Evolutionary conservation across 2,888 invertebrate species (phyloP).

Genomic region (Rhagonycha fulva): DNA sequence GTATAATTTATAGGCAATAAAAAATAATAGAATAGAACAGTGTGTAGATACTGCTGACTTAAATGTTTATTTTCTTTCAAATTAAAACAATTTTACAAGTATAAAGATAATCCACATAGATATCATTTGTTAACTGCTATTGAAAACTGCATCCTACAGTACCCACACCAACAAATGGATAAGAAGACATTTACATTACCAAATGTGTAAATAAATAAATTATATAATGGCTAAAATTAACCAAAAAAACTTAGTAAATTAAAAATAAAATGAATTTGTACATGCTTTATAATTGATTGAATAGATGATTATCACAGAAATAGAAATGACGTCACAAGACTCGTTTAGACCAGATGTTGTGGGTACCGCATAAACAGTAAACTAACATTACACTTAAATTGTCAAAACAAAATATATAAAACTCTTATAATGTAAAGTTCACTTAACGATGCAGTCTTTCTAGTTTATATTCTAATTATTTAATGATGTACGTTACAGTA

Average conservation of each 20-base stretch:
- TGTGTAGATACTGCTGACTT: constrained; percentile 26
- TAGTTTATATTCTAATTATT: constrained; percentile 53
- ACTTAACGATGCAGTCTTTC: constrained; percentile 56
- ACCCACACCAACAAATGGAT: constrained; percentile 49
- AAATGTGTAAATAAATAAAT: constrained; percentile 1
- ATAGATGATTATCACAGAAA: constrained; percentile 41
- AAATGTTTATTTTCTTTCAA: constrained; percentile 53
- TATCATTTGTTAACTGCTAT: constrained; percentile 45
- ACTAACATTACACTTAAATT: constrained; percentile 49
- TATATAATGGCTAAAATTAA: constrained; percentile 20
- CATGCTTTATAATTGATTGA: constrained; percentile 8
- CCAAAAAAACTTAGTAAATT: constrained; percentile 5
- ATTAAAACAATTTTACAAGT: constrained; percentile 55
- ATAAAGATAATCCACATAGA: constrained; percentile 55
- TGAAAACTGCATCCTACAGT: constrained; percentile 54
- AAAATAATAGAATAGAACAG: constrained; percentile 3
- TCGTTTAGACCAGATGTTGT: constrained; percentile 42
- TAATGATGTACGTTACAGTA: constrained; percentile 53
- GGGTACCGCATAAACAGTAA: constrained; percentile 52
- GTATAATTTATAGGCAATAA: neutral
- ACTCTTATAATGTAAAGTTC: constrained; percentile 49
- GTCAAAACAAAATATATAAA: constrained; percentile 47
- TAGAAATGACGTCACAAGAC: constrained; percentile 35
- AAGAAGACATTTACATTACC: neutral
- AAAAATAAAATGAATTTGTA: constrained; percentile 23